Evolutionary conservation across 2,888 invertebrate species (phyloP), one percentile per base, ranked within the genome.

Genomic region (Coelinius sp.): DNA sequence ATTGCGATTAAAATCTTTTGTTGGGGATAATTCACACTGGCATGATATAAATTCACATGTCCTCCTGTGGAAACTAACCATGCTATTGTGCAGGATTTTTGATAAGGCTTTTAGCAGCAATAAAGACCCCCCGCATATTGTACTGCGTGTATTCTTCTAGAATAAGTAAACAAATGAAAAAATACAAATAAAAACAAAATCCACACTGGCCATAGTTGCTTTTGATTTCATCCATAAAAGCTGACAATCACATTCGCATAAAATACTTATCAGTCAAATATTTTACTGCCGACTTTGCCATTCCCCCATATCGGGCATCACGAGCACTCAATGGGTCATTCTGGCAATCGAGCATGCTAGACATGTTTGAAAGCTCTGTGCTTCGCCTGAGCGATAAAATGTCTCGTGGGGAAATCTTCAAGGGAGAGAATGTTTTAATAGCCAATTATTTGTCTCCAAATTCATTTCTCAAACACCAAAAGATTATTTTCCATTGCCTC

Each of bases 1-100:
- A 67, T 67, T 24, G 14, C 41, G 67, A 71, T 71, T 52, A 67
- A 67, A 67, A 71, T 66, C 66, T 59, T 56, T 35, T 7, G 59
- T 59, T 46, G 38, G 14, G 41, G 49, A 71, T 71, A 63, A 71
- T 59, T 67, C 70, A 71, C 65, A 41, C 66, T 65, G 70, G 70
- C 59, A 66, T 46, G 49, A 46, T 67, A 71, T 71, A 67, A 71
- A 71, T 71, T 67, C 52, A 38, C 35, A 35, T 67, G 52, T 63
- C 63, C 62, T 59, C 31, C 59, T 59, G 59, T 59, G 59, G 59
- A 59, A 63, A 63, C 63, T n/a, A 63, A 41, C 41, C 71, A 59
- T 56, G 71, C 56, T 66, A 56, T 66, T 56, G 66, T 71, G 67
- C 59, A 67, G 41, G 62, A 62, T 67, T 62, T 65, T 59, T 49